Conservation (phyloP, 1,140 invertebrate genomes). For the Conus betulinus region DNA sequence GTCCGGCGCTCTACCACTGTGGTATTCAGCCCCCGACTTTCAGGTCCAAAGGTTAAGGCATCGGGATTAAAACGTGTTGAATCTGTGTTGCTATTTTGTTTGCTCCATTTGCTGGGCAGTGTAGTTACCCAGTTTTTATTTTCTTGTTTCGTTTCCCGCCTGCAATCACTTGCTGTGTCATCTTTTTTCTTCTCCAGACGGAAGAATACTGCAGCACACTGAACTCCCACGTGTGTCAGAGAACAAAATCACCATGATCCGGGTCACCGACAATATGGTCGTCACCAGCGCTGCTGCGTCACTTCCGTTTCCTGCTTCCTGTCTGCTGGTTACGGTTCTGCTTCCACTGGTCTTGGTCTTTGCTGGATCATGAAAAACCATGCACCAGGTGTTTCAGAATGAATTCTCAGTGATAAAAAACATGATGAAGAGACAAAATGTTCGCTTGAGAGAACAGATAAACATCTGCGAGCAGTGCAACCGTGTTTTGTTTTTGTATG, state of each 20-base stretch:
- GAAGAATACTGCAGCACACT: not conserved
- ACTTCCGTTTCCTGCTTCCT: not conserved
- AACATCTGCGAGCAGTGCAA: too few relatives aligned
- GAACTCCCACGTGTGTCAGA: not conserved
- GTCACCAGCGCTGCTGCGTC: conserved; percentile 14
- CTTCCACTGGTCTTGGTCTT: not conserved
- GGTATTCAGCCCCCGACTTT: too few relatives aligned
- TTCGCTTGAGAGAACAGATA: too few relatives aligned
- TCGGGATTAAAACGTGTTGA: too few relatives aligned
- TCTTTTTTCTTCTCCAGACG: not conserved
- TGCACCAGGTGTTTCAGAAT: not conserved
- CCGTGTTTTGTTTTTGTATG: not conserved
- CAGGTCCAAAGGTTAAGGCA: too few relatives aligned
- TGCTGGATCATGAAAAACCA: not conserved
- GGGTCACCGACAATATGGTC: conserved; percentile 13
- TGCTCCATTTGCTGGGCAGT: too few relatives aligned
- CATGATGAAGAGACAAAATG: not conserved
- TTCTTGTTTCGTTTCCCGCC: too few relatives aligned
- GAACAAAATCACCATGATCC: conserved; percentile 10
- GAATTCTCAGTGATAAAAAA: not conserved
- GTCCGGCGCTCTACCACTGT: too few relatives aligned
- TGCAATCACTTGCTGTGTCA: not conserved
- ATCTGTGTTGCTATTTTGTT: too few relatives aligned
- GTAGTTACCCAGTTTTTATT: too few relatives aligned
- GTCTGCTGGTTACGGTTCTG: not conserved